Evolutionary conservation across 1,140 invertebrate species (phyloP), one percentile per base, ranked within the genome.

Genomic region (Cydia splendana): DNA sequence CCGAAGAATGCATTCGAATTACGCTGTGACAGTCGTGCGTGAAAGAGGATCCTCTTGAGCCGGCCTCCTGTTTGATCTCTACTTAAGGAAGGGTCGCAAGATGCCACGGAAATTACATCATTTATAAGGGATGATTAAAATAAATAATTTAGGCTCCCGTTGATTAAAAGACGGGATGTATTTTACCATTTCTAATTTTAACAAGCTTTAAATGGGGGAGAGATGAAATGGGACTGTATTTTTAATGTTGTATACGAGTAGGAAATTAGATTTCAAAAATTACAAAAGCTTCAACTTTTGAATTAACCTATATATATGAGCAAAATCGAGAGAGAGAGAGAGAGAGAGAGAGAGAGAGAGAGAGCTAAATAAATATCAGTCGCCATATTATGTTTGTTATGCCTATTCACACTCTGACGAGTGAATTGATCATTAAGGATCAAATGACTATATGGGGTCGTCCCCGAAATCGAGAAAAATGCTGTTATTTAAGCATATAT

Each of bases 101-200:
- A 62, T 62, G 24, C 57, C 57, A 62, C 57, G 57, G 57, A 62
- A 62, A 62, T 62, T 62, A 24, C 57, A 7, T 62, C 4, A 62
- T 62, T 62, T 24, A 24, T 24, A 62, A 62, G 20, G 20, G 18
- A 62, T 62, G 20, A 62, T 62, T 62, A 62, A 62, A 62, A 62
- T 62, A 62, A 62, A 62, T 62, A 62, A 62, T 62, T 62, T 10
- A 62, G 20, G 7, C 57, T 62, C 20, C 53, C 53, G 53, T 62
- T 62, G 57, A 62, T 62, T 62, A 62, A 62, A 62, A 62, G 57
- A 62, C 20, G 57, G 20, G 24, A 62, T 62, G 51, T 62, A 24
- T 62, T 62, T 62, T 24, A 62, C 20, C 18, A 24, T 62, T n/a
- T 62, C 18, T 12, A 24, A 12, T 62, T 62, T 24, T 24, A 62